Base-by-base conservation (phyloP, 1,140 invertebrate genomes). In the Drosophila sturtevanti region DNA sequence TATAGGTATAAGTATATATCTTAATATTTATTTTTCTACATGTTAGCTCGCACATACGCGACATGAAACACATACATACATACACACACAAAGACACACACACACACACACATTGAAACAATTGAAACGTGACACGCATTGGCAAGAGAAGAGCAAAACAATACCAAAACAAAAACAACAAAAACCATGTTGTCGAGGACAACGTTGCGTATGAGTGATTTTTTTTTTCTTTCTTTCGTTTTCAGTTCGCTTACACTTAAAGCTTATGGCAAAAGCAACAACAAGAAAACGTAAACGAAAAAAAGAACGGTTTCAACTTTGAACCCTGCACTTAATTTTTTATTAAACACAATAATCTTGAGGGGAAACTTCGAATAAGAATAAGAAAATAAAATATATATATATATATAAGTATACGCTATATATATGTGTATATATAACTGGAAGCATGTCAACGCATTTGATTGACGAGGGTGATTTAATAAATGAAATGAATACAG, bases 381-480 rank as follows among this genome's bases (percentile, higher is more conserved):
- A 67, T 38, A 64, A 60, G 31, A 55, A 60, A 56, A 74, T 24
- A 24, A 24, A 24, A 24, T 61, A 69, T 72, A 24, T 24, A 24
- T 24, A 24, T 24, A 24, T 24, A 24, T 24, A 24, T 24, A 24
- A 2, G 1, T 24, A 1, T 24, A n/a, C 4, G 1, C 4, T 31
- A 31, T 31, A 31, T 31, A 31, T 63, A 73, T 31, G 7, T 31
- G 7, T 31, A 31, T 63, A 73, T 72, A 59, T 68, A 75, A 58
- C 72, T 52, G 72, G 75, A 75, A 75, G 72, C 76, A 89, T 82
- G 79, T 87, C 79, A 87, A 87, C 79, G 68, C 81, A 89, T 71
- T 89, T 87, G 82, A 87, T 87, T 86, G 82, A 87, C 82, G 82
- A 87, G 82, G 82, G 82, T 87, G 82, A 87, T 89, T 87, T 87